A percentile compares a stretch with the other conserved stretches of the same genome.
Evolutionary conservation across 2,888 invertebrate genomes (phyloP).

Genomic region (Furcula furcula): DNA sequence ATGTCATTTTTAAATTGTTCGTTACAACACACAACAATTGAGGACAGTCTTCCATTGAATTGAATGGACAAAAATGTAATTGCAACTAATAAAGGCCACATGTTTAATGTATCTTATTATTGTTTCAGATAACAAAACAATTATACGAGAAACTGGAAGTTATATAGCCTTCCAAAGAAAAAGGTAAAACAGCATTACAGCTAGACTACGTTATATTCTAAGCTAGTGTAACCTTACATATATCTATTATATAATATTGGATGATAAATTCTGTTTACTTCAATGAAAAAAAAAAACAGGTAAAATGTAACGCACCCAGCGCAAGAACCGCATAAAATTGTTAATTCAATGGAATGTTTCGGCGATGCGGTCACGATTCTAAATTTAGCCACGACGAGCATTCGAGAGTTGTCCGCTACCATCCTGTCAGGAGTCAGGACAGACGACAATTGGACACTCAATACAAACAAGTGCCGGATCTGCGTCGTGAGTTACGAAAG

Average conservation of each 20-base stretch:
- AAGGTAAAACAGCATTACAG: too few species aligned
- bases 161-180: constrained; percentile 33
- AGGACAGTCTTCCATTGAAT: constrained; percentile 32
- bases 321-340: constrained; percentile 45
- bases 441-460: constrained; percentile 46
- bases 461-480: constrained; percentile 37
- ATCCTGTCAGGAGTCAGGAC: constrained; percentile 60
- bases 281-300: too few species aligned
- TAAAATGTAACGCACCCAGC: constrained; percentile 32
- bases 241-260: too few species aligned
- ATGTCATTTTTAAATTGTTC: constrained; percentile 17
- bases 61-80: constrained; percentile 21
- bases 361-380: constrained; percentile 59
- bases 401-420: constrained; percentile 55
- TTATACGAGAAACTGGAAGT: constrained; percentile 35
- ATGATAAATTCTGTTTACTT: too few species aligned
- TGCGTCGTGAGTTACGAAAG: constrained; percentile 35
- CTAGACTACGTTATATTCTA: too few species aligned
- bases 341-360: constrained; percentile 61
- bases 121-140: constrained; percentile 40
- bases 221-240: too few species aligned
- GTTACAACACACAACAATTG: constrained; percentile 27
- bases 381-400: constrained; percentile 66
- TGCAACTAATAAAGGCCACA: constrained; percentile 5
- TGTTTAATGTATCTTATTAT: constrained; percentile 12